Base-by-base conservation (phyloP, 2,888 invertebrate species). In the Drosophila quasianomalipes region DNA sequence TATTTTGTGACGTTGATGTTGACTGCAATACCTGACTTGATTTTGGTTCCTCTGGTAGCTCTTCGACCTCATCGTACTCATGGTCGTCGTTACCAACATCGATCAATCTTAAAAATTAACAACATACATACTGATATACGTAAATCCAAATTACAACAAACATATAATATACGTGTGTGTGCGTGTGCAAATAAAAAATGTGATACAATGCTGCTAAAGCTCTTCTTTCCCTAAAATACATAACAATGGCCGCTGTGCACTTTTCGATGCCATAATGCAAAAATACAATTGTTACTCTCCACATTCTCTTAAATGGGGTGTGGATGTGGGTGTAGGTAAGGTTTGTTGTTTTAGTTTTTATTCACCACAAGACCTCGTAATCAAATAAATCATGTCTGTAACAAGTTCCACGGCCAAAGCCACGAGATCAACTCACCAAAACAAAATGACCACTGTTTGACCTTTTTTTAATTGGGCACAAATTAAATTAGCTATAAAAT, bases 21-120 rank as follows among this genome's bases (percentile, higher is more conserved):
- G 83, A 70, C 47, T 26, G 47, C 47, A 47, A 69, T 90, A 84
- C 83, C 76, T 82, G 80, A 26, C 16, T 47, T 47, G 47, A 47
- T 47, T 78, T 92, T 85, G 92, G 81, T 84, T 90, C 85, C 76
- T 90, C 88, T 83, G 92, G 90, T 68, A 90, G 71, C 68, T 92
- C 92, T 78, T 88, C 90, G 84, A 92, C 92, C 76, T 92, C 92
- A 87, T 92, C 92, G 91, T 92, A 91, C 61, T 92, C 92, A 90
- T 91, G 91, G 74, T 92, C 92, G 79, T 92, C 92, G 78, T 84
- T 90, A 79, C 92, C 92, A 83, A 92, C 91, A 88, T 92, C 93
- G 85, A 92, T 91, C 91, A 92, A 86, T 87, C 92, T 92, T 76
- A 3, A 84, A 84, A 47, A 68, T 33, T 1, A 31, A 14, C 22